Percentiles rank a stretch among this genome's conserved stretches.
Conservation (phyloP, 2,797 vertebrate genomes). For the Lutjanus campechanus region DNA sequence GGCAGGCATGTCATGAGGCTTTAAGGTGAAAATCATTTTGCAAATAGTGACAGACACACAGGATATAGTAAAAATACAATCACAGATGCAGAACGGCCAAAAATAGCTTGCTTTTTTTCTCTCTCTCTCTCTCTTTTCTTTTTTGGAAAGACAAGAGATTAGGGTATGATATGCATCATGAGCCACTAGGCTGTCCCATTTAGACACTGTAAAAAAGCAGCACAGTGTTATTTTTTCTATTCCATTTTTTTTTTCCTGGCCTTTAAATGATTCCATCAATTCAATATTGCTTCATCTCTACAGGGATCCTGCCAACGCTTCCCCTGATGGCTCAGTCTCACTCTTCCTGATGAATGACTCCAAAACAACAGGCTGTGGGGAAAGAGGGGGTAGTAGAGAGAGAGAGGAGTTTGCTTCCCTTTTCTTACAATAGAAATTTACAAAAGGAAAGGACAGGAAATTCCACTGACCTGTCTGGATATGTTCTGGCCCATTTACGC, state of each 20-base stretch:
- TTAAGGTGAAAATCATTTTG: constrained; percentile 23
- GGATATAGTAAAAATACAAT: constrained; percentile 8
- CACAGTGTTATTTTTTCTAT: constrained; percentile 29
- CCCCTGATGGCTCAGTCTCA: constrained; percentile 68
- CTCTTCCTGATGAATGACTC: constrained; percentile 76
- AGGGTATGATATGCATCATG: constrained; percentile 39
- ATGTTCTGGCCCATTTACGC: constrained; percentile 57
- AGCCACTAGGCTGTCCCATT: constrained; percentile 45
- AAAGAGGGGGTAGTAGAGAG: constrained; percentile 4
- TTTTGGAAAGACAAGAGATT: constrained; percentile 33
- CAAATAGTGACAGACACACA: constrained; percentile 31
- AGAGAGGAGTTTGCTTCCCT: constrained; percentile 5
- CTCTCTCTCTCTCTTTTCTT: background rate
- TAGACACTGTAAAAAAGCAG: constrained; percentile 37
- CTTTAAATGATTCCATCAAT: constrained; percentile 78
- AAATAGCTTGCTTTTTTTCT: constrained; percentile 25
- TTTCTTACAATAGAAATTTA: constrained; percentile 48
- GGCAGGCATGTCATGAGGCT: constrained; percentile 45
- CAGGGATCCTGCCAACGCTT: constrained; percentile 70
- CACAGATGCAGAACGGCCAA: constrained; percentile 7
- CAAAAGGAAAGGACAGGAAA: constrained; percentile 30
- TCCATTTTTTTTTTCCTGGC: constrained; percentile 44
- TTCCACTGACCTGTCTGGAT: constrained; percentile 49
- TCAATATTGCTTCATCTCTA: constrained; percentile 75
- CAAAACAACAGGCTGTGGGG: constrained; percentile 67